Evolutionary conservation across 1,140 invertebrate genomes (phyloP).

Genomic region (Harlomillsia oculata): DNA sequence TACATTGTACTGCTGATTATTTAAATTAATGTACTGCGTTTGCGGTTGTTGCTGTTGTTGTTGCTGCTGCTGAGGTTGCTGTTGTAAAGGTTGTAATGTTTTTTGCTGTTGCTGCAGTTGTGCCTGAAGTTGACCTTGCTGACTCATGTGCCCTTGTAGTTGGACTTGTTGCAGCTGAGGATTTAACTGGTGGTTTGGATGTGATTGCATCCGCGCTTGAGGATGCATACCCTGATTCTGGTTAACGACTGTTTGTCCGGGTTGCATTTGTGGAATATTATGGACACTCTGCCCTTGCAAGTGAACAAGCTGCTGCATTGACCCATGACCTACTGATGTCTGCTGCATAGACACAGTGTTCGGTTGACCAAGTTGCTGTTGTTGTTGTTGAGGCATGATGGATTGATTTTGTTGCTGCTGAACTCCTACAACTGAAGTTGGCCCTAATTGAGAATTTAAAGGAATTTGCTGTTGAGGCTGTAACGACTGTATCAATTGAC

Average conservation of each 20-base stretch:
- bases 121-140: background rate
- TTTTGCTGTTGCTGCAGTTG: slow-evolving; percentile 2
- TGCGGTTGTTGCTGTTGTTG: slow-evolving; percentile 5
- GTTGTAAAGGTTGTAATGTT: background rate
- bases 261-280: background rate
- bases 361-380: background rate
- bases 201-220: no score
- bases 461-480: slow-evolving; percentile 3
- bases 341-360: background rate
- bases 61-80: no score
- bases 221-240: no score
- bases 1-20: slow-evolving; percentile 17
- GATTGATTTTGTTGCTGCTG: slow-evolving; percentile 1
- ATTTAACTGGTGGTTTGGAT: no score
- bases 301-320: slow-evolving; percentile 5
- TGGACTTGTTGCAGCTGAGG: background rate
- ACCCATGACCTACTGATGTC: background rate
- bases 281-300: no score
- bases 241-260: no score
- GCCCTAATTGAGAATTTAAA: background rate
- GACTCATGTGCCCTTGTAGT: no score
- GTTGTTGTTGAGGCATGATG: slow-evolving; percentile 1
- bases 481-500: background rate
- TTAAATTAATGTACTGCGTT: background rate
- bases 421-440: no score